A percentile compares a stretch with the other conserved stretches of the same genome.
phyloP scores from a whole-genome alignment of 2,888 invertebrate genomes.

The Platypus cylindrus region DNA sequence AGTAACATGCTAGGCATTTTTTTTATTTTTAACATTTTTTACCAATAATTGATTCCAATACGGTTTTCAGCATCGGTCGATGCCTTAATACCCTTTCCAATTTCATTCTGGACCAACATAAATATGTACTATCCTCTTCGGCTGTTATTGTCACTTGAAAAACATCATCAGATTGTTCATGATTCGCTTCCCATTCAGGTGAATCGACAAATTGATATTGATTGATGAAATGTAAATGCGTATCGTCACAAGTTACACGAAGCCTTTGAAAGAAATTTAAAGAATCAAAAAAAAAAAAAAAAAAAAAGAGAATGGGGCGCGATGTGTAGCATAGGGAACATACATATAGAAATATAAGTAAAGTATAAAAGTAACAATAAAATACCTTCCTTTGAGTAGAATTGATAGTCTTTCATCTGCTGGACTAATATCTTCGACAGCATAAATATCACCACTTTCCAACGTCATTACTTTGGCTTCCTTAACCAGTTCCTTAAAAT shows the following conservation, averaged over 20 bases:
- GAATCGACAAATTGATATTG: conserved; percentile 78
- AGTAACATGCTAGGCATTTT: too few relatives aligned
- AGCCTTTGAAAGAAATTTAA: too few relatives aligned
- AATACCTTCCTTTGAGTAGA: conserved; percentile 71
- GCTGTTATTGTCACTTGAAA: conserved; percentile 65
- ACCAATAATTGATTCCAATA: conserved; percentile 68
- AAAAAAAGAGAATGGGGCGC: not conserved
- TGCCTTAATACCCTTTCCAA: conserved; percentile 62
- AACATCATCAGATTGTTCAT: conserved; percentile 63
- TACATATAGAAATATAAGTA: not conserved
- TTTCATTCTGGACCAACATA: conserved; percentile 69
- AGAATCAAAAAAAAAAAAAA: too few relatives aligned
- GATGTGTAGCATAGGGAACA: not conserved
- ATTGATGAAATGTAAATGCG: conserved; percentile 69
- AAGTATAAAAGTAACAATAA: conserved; percentile 18
- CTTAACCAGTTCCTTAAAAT: conserved; percentile 64
- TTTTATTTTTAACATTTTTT: too few relatives aligned
- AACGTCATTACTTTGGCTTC: conserved; percentile 58
- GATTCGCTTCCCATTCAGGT: conserved; percentile 79
- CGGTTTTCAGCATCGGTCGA: conserved; percentile 59
- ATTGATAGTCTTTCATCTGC: conserved; percentile 70
- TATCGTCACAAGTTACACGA: conserved; percentile 68
- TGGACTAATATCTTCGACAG: conserved; percentile 64
- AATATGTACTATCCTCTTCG: conserved; percentile 61
- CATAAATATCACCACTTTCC: conserved; percentile 65